Conservation (phyloP, 2,797 vertebrate species). For the Alouatta caraya region DNA sequence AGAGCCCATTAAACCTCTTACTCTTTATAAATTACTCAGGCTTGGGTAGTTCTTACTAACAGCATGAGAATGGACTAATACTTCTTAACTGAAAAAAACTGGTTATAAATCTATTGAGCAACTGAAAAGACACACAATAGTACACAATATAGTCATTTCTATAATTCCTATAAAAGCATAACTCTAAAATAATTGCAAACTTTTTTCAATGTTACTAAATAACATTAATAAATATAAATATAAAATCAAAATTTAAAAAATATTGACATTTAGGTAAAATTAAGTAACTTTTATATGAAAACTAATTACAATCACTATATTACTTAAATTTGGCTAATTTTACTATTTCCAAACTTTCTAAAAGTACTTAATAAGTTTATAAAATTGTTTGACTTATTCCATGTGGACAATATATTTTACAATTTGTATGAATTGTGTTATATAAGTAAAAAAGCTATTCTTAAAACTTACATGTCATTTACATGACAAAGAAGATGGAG, state of each 20-base stretch:
- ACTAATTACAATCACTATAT: background rate
- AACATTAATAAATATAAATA: background rate
- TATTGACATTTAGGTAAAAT: background rate
- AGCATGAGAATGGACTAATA: too few relatives aligned
- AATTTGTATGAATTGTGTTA: background rate
- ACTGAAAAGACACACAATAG: background rate
- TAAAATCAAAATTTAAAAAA: background rate
- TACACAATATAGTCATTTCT: background rate
- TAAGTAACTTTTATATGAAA: background rate
- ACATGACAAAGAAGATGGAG: background rate
- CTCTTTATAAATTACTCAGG: too few relatives aligned
- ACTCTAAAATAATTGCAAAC: background rate
- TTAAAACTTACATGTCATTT: background rate
- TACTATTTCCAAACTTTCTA: background rate
- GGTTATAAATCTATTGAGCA: background rate
- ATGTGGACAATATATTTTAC: background rate
- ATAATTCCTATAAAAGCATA: background rate
- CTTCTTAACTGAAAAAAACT: background rate
- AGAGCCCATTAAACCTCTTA: too few relatives aligned
- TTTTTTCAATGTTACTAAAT: background rate
- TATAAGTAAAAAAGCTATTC: background rate
- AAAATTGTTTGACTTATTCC: background rate
- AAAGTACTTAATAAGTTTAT: background rate
- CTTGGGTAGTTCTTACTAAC: too few relatives aligned
- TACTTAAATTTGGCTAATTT: background rate